Percentiles rank a stretch among this genome's conserved stretches.
Evolutionary conservation across 2,113 vertebrate genomes (phyloP).

Genomic region (Elachura formosa): DNA sequence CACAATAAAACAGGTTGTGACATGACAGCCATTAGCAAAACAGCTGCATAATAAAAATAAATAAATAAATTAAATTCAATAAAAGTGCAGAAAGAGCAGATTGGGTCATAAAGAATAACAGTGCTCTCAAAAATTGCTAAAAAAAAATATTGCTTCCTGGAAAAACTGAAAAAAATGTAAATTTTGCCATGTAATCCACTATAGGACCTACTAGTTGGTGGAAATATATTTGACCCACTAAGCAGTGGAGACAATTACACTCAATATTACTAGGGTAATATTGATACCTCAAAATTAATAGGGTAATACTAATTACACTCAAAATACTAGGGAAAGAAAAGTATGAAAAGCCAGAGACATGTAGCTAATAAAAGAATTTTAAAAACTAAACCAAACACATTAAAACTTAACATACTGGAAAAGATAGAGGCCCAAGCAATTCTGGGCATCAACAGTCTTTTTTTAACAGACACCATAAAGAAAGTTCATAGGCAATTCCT

Average conservation of each 20-base stretch:
- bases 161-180: not conserved
- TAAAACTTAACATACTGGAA: not conserved
- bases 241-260: not conserved
- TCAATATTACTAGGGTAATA: not conserved
- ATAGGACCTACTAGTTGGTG: not conserved
- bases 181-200: not conserved
- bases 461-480: not conserved
- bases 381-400: not conserved
- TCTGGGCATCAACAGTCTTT: not conserved
- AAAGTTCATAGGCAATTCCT: not conserved
- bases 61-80: not conserved
- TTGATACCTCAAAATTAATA: too few relatives aligned
- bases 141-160: not conserved
- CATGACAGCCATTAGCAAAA: conserved; percentile 37
- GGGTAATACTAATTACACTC: not conserved
- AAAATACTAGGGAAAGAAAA: not conserved
- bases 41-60: not conserved
- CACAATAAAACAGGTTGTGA: conserved; percentile 24
- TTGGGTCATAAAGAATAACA: not conserved
- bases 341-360: not conserved
- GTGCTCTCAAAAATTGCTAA: not conserved
- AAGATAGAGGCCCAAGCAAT: not conserved
- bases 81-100: not conserved
- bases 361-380: not conserved
- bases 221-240: not conserved